phyloP scores from a whole-genome alignment of 1,140 invertebrate genomes.

The Drosophila orosa region DNA sequence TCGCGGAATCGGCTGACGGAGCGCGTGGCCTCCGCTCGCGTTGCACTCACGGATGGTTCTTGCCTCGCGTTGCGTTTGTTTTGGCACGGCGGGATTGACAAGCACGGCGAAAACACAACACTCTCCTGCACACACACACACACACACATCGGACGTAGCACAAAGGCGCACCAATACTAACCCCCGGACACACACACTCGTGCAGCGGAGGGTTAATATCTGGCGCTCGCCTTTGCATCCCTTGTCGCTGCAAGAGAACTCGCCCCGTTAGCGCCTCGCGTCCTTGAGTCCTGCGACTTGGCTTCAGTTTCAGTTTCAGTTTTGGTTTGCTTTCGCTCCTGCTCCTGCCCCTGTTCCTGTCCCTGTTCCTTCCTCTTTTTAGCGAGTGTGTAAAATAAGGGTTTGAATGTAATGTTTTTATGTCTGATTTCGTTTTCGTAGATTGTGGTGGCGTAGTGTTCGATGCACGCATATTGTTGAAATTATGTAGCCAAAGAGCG shows the following conservation, averaged over 20 bases:
- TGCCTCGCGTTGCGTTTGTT: slow-evolving; percentile 83
- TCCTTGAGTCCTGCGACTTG: slow-evolving; percentile 62
- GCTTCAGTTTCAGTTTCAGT: slow-evolving; percentile 70
- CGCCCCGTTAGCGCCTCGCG: slow-evolving; percentile 54
- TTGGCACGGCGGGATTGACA: slow-evolving; percentile 80
- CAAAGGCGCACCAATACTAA: slow-evolving; percentile 54
- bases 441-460: slow-evolving; percentile 34
- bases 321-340: slow-evolving; percentile 55
- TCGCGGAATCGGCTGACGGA: slow-evolving; percentile 12
- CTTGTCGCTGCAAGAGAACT: slow-evolving; percentile 62
- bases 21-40: slow-evolving; percentile 73
- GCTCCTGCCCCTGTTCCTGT: slow-evolving; percentile 39
- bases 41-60: slow-evolving; percentile 81
- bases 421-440: slow-evolving; percentile 83
- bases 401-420: slow-evolving; percentile 84
- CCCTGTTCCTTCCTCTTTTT: slow-evolving; percentile 42
- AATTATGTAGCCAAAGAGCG: slow-evolving; percentile 77
- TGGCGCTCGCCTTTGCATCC: slow-evolving; percentile 77
- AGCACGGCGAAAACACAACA: slow-evolving; percentile 65
- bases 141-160: slow-evolving; percentile 39
- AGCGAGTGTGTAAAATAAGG: slow-evolving; percentile 78
- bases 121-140: slow-evolving; percentile 14
- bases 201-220: slow-evolving; percentile 72
- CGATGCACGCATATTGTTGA: slow-evolving; percentile 82
- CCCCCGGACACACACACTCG: slow-evolving; percentile 25